Base-by-base conservation (phyloP, 1,140 invertebrate species). In the Caenorhabditis brenneri region DNA sequence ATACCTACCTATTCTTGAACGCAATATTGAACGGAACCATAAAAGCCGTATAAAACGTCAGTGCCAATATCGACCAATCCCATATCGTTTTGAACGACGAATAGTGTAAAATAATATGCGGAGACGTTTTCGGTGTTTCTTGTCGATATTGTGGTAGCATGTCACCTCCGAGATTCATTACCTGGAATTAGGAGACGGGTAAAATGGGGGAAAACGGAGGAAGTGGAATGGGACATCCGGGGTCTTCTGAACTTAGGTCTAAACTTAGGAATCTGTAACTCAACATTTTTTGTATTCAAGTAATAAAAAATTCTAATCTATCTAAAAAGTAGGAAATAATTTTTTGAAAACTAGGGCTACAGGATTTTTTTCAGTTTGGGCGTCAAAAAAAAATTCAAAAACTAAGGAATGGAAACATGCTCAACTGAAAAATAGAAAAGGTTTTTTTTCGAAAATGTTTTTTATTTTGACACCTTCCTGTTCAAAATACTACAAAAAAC, bases 1-100 rank as follows among this genome's bases (percentile, higher is more conserved):
- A 22, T 0, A 31, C 36, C 31, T 24, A 85, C 84, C 84, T 85
- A 92, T 98, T 98, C 93, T 98, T 98, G 93, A 99, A 99, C 90
- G 98, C 97, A 89, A 99, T 97, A 93, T 99, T 99, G 93, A 98
- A 99, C 83, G 98, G 98, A 88, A 99, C 98, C 96, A 99, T 99
- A 92, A 99, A 97, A 91, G 98, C 97, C 83, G 98, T 99, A 93
- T 99, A 99, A 93, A 99, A 99, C 87, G 98, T 99, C 89, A 99
- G 94, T 93, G 96, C 97, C 83, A 99, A 94, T 91, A 99, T 99
- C 91, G 99, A 95, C 97, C 97, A 99, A 93, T 99, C 97, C 97
- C 97, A 99, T 90, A 87, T 84, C 12, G 88, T 91, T 88, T 93
- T 93, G 93, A 97, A 97, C 88, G 96, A 96, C 93, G 96, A 97